Evolutionary conservation across 2,888 invertebrate genomes (phyloP).

Genomic region (Dryococelus australis): DNA sequence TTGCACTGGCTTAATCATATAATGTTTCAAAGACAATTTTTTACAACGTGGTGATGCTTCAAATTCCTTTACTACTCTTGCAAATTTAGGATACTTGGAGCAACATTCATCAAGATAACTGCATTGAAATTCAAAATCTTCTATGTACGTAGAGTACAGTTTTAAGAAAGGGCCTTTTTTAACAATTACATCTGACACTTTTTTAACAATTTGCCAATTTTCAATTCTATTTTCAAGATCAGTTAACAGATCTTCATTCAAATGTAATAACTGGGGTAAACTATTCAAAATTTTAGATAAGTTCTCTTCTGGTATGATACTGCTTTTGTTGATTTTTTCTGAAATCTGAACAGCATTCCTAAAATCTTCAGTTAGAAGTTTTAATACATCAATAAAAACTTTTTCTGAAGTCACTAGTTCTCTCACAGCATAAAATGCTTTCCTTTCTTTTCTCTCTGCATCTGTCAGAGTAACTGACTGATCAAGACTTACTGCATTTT

Average conservation of each 20-base stretch:
- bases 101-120: constrained; percentile 61
- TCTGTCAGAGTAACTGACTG: constrained; percentile 41
- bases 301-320: constrained; percentile 58
- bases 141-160: constrained; percentile 64
- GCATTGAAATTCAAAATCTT: constrained; percentile 62
- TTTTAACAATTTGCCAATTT: constrained; percentile 59
- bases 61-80: constrained; percentile 60
- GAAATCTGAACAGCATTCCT: constrained; percentile 55
- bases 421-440: constrained; percentile 61
- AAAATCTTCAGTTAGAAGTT: constrained; percentile 63
- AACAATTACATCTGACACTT: constrained; percentile 65
- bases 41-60: constrained; percentile 55
- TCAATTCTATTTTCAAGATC: constrained; percentile 61
- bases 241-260: constrained; percentile 62
- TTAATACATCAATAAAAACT: constrained; percentile 64
- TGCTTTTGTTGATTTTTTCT: constrained; percentile 51
- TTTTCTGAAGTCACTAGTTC: constrained; percentile 65
- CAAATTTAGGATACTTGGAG: constrained; percentile 61
- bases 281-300: constrained; percentile 61
- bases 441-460: constrained; percentile 52
- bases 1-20: constrained; percentile 73
- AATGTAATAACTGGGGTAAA: constrained; percentile 62
- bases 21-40: constrained; percentile 67
- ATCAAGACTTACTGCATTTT: constrained; percentile 28
- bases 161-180: constrained; percentile 67